Evolutionary conservation across 2,888 invertebrate genomes (phyloP).

Genomic region (Operophtera brumata): DNA sequence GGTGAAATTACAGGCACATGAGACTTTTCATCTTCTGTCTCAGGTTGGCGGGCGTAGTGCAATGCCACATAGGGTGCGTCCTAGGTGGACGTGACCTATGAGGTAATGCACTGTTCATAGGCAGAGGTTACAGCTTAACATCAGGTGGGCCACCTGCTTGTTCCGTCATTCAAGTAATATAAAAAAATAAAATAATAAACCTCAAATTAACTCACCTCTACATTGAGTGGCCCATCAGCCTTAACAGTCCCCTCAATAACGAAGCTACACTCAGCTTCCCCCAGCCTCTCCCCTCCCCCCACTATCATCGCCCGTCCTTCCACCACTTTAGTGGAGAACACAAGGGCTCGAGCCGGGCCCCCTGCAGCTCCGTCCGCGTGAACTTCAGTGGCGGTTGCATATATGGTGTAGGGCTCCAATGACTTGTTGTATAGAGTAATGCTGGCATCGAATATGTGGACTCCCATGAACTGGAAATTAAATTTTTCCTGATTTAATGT

Average conservation of each 20-base stretch:
- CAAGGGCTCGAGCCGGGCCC: slow-evolving; percentile 83
- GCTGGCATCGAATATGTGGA: slow-evolving; percentile 88
- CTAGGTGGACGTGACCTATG: too few relatives aligned
- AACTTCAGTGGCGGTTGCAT: slow-evolving; percentile 85
- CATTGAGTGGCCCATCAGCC: slow-evolving; percentile 91
- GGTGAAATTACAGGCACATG: too few relatives aligned
- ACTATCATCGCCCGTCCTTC: slow-evolving; percentile 83
- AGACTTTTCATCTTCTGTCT: too few relatives aligned
- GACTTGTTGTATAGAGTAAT: slow-evolving; percentile 54
- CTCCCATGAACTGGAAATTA: slow-evolving; percentile 87
- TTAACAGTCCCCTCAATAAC: slow-evolving; percentile 88
- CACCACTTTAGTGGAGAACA: slow-evolving; percentile 86
- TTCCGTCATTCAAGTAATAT: too few relatives aligned
- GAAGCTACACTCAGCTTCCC: slow-evolving; percentile 87
- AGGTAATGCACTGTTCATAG: too few relatives aligned
- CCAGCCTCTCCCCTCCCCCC: slow-evolving; percentile 80
- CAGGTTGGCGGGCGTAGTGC: too few relatives aligned
- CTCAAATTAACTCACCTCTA: slow-evolving; percentile 81
- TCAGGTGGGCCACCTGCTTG: too few relatives aligned
- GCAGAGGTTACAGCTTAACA: too few relatives aligned
- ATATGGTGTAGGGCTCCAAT: slow-evolving; percentile 85
- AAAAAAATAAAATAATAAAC: too few relatives aligned
- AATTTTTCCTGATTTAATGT: neutral
- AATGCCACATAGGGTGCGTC: too few relatives aligned
- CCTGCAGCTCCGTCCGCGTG: slow-evolving; percentile 87